Base-by-base conservation (phyloP, 1,140 invertebrate species). In the Drosophila lacertosa region DNA sequence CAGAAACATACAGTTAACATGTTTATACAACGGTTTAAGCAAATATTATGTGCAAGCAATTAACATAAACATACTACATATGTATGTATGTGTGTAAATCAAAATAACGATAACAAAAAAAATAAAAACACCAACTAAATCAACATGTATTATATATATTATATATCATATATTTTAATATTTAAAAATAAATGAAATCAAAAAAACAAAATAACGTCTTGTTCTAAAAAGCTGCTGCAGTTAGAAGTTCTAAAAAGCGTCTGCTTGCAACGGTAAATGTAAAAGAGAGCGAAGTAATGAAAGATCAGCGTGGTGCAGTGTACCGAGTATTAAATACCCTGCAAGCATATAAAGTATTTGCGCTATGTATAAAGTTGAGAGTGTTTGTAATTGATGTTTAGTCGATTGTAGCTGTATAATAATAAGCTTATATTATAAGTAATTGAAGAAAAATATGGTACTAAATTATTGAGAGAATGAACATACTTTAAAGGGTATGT, bases 61-160 rank as follows among this genome's bases (percentile, higher is more conserved):
- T 48, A 51, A 79, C 44, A 60, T 54, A 45, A n/a, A n/a, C n/a
- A n/a, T n/a, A n/a, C n/a, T 1, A 45, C 32, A 47, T 22, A 42
- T 29, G 11, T 26, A 55, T 54, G 26, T 26, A 22, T 24, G 7
- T 29, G 54, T 62, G 40, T 32, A 24, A 44, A 40, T 33, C 51
- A 39, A 48, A 63, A 39, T 9, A 39, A 60, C 4, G 37, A 4
- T 1, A 53, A n/a, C n/a, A n/a, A n/a, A n/a, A n/a, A n/a, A n/a
- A n/a, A n/a, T n/a, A n/a, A n/a, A 22, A 79, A 83, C 58, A 78
- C 62, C 74, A 83, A 78, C 58, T 74, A 77, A 75, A 75, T 77
- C 58, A 76, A 79, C 58, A 83, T 83, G 80, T 83, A 84, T 83
- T 83, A 83, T 83, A 83, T 72, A 72, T 64, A n/a, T n/a, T n/a